A percentile compares a stretch with the other conserved stretches of the same genome.
These are phyloP conservation scores for Terrapene triunguis DNA, from an alignment of 2,113 vertebrate genomes.

Conservation along the genomic window DNA sequence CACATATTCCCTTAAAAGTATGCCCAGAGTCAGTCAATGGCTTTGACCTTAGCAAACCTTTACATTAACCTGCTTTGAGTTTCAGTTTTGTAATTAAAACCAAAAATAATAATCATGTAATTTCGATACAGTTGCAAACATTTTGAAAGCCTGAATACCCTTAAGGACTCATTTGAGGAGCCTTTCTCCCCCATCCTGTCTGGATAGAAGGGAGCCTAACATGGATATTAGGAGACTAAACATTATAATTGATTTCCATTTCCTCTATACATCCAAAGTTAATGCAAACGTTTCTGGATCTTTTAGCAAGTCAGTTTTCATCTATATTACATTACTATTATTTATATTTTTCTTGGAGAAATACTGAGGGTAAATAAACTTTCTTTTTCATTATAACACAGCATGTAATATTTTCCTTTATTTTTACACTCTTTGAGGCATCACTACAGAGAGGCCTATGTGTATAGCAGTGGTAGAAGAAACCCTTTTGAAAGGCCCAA, in stretches of 20 bases:
- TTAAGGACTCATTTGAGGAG: neutral
- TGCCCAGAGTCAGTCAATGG: neutral
- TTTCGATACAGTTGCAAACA: neutral
- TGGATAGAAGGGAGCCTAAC: neutral
- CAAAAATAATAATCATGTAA: neutral
- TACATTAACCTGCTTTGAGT: neutral
- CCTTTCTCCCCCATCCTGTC: neutral
- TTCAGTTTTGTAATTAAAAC: neutral
- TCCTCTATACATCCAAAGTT: neutral
- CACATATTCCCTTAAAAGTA: neutral
- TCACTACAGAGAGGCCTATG: neutral
- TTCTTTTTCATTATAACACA: neutral
- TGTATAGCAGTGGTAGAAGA: neutral
- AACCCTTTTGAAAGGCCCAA: neutral
- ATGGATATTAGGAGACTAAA: neutral
- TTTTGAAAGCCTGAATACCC: neutral
- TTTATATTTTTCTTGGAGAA: neutral
- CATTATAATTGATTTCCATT: accelerated
- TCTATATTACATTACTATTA: neutral
- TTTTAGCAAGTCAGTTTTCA: neutral
- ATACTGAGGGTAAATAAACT: neutral
- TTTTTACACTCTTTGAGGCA: neutral
- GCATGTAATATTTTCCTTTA: neutral
- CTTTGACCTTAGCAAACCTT: neutral
- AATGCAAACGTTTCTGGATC: neutral